Evolutionary conservation across 2,888 invertebrate genomes (phyloP), one percentile per base, ranked within the genome.

Genomic region (Omphaloscelis lunosa): DNA sequence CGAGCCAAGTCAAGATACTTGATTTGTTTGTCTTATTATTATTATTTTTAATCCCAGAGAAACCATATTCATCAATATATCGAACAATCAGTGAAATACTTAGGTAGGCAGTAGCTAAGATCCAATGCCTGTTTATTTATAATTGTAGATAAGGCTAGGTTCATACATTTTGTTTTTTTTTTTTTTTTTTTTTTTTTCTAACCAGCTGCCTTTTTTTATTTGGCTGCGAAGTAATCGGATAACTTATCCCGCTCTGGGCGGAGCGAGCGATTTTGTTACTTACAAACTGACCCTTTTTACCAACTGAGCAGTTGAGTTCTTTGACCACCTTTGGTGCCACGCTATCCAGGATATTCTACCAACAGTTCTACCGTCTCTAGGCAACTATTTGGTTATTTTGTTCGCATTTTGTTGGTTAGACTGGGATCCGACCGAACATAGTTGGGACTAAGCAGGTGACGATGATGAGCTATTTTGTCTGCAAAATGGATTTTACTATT

Each of bases 71-170:
- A 51, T 23, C 51, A 51, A 51, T 23, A 8, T 51, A 51, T 51
- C 2, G 51, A 51, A 51, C 51, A 23, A 51, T 51, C 23, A 51
- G 23, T 51, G 48, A 20, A 48, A 48, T 48, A 48, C 17, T 48
- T 15, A 48, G 17, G 17, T 48, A 48, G 6, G 17, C 27, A 29
- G 41, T 23, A 17, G n/a, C 34, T 51, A 11, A 17, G 8, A 67
- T 6, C 75, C 76, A 77, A 70, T 70, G 70, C 51, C n/a, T 70
- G 62, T 65, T 65, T 78, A 59, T 70, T 66, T 66, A 53, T 34
- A 53, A 61, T 20, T 59, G 17, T 66, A 45, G 56, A 34, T 71
- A 53, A 77, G 51, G 70, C 65, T 53, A n/a, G 6, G 45, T 66
- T 45, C 58, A 63, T 39, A 61, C 27, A 23, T 4, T 27, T 6